Conservation (phyloP, 2,797 vertebrate genomes). For the Hydrophis major region DNA sequence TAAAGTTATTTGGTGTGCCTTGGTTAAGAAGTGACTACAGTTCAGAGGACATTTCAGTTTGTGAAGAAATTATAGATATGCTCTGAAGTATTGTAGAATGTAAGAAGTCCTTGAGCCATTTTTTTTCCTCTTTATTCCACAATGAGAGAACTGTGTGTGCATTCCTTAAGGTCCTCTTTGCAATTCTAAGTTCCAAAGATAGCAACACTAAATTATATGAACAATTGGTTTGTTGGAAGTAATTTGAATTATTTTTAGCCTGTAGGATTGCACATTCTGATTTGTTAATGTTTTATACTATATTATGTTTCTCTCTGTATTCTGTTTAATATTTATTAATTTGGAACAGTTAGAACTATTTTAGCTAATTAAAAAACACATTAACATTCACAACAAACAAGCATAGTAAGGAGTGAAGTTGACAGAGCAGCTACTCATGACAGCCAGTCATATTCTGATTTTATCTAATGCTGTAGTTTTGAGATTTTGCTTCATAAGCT, state of each 20-base stretch:
- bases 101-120: neutral
- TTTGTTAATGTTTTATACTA: neutral
- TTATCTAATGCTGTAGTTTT: neutral
- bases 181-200: neutral
- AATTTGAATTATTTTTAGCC: neutral
- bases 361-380: neutral
- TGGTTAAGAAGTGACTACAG: neutral
- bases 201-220: neutral
- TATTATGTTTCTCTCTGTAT: neutral
- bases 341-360: neutral
- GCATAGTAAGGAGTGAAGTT: neutral
- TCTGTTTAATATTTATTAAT: neutral
- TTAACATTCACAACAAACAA: neutral
- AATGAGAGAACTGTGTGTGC: neutral
- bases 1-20: neutral
- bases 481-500: neutral
- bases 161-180: neutral
- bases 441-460: neutral
- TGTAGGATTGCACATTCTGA: neutral
- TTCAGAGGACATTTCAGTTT: neutral
- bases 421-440: neutral
- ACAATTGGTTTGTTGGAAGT: neutral
- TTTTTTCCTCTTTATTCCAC: neutral
- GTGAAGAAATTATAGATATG: neutral
- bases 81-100: neutral